Base-by-base conservation (phyloP, 2,797 vertebrate genomes). In the Poecile montanus region DNA sequence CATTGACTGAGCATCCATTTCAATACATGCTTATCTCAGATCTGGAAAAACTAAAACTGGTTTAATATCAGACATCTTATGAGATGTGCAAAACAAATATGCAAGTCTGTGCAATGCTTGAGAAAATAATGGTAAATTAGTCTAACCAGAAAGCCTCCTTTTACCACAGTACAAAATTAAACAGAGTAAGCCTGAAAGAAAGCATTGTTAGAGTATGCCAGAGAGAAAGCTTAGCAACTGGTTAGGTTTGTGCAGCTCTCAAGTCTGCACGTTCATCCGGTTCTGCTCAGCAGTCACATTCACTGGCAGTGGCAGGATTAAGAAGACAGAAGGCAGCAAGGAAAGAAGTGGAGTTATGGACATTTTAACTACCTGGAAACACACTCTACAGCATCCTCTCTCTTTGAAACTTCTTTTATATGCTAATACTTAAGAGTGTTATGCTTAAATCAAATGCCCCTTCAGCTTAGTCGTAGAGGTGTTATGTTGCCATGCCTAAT, bases 391-490 rank as follows among this genome's bases (percentile, higher is more conserved):
- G 56, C 81, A 79, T 42, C 57, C 54, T 30, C 42, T 76, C 44
- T 60, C 60, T 80, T 40, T 19, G n/a, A 89, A 30, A 30, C 27
- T 56, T 70, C 48, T 73, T 79, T 65, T 34, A 68, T 17, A 72
- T 12, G 44, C 17, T 47, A 62, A 47, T 23, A 71, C 16, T 51
- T 47, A 23, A 40, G 0, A 77, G 20, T 20, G 66, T 29, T 85
- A 27, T 21, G 17, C 27, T 61, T 89, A 89, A 94, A 94, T 74
- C 72, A 88, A 79, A 83, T 12, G 61, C 17, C 34, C 32, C 9
- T 88, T 79, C 63, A 71, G 53, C 67, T 92, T 29, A 54, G 65
- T 58, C 77, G 65, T 29, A 83, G 54, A 67, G 12, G 25, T 56
- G 45, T 77, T 71, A 48, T 0, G 40, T 36, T 73, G 53, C 72